Base-by-base conservation (phyloP, 2,113 vertebrate species). In the Strix aluco region DNA sequence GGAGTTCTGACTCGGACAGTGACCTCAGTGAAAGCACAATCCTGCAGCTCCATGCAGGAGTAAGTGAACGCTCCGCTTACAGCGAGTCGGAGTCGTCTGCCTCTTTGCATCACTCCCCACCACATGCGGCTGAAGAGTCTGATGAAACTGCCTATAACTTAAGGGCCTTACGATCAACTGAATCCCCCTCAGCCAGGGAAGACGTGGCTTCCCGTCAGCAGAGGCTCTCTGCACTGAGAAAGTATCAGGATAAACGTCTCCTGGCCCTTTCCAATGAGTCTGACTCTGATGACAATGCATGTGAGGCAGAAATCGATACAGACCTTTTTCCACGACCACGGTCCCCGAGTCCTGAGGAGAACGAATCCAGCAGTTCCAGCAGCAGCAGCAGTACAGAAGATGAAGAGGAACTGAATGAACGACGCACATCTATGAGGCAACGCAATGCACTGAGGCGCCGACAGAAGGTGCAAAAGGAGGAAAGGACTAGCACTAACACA, bases 1-100 rank as follows among this genome's bases (percentile, higher is more conserved):
- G 99, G 99, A 99, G 99, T 94, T 99, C 99, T 0, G 99, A 99
- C 92, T 99, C 99, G 0, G 99, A 99, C 97, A 99, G 99, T 0
- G 99, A 99, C 97, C 98, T 98, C 77, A 99, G 99, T 18, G 99
- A 99, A 95, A 99, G 99, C 51, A 99, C 99, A 16, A 99, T 99
- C 97, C 98, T 99, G 92, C 99, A 99, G 97, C 99, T 99, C 29
- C 99, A 99, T 0, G 99, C 99, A 0, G 98, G 99, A 5, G 99
- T 99, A 10, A 99, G 99, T 0, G 47, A 98, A 95, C 93, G 98
- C 85, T 98, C 98, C 0, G 98, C 98, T 59, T 98, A 98, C 42
- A 99, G 98, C 0, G 99, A 99, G 97, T 99, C 99, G 0, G 99
- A 99, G 57, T 99, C 99, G 57, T 99, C 98, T 0, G 95, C 98